phyloP scores from a whole-genome alignment of 2,888 invertebrate species.

The Hemaris fuciformis region DNA sequence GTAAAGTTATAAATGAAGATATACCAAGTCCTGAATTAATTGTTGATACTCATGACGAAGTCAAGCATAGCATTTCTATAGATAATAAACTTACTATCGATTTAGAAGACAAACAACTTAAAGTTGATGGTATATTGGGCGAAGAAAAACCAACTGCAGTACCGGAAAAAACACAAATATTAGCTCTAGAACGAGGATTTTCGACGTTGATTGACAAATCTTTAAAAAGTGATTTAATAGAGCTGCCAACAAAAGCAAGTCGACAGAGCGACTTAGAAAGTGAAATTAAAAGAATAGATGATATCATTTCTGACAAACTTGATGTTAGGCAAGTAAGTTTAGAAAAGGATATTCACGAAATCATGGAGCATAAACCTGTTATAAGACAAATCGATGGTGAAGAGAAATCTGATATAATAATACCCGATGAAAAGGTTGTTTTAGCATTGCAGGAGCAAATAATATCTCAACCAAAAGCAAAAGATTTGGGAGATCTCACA shows the following conservation, averaged over 20 bases:
- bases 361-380: constrained; percentile 22
- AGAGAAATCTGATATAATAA: background rate
- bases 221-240: background rate
- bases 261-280: constrained; percentile 16
- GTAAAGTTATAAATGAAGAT: constrained; percentile 12
- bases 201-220: background rate
- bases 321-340: constrained; percentile 66
- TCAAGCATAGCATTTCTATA: background rate
- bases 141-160: background rate
- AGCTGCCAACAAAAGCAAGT: background rate
- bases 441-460: background rate
- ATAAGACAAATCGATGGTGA: constrained; percentile 11
- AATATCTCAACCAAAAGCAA: too few relatives aligned
- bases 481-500: too few relatives aligned
- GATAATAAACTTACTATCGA: background rate
- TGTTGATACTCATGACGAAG: constrained; percentile 18
- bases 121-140: background rate
- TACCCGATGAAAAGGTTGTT: background rate
- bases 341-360: constrained; percentile 52
- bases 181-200: background rate
- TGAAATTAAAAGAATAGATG: constrained; percentile 23
- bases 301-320: constrained; percentile 61
- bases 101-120: background rate
- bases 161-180: background rate
- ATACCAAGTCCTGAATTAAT: constrained; percentile 26